Evolutionary conservation across 2,888 invertebrate genomes (phyloP).

Genomic region (Peribatodes rhomboidaria): DNA sequence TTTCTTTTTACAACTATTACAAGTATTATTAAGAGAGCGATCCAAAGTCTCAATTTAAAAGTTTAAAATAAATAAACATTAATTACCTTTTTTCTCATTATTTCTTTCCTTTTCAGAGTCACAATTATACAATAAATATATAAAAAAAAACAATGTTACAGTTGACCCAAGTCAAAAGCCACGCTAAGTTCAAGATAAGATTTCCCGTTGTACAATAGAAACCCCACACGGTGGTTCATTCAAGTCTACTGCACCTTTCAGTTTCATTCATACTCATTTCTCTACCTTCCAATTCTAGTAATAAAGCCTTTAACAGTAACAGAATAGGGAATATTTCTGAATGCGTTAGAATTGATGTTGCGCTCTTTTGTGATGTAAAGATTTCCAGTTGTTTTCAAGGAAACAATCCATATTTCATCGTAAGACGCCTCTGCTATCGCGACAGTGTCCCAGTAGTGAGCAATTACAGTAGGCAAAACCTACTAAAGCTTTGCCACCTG

Average conservation of each 20-base stretch:
- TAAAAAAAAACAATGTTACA: background rate
- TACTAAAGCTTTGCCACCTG: slow-evolving; percentile 77
- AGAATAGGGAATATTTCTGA: slow-evolving; percentile 18
- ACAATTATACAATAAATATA: background rate
- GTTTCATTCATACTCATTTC: slow-evolving; percentile 34
- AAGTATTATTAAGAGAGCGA: too few species aligned
- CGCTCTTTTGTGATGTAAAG: slow-evolving; percentile 23
- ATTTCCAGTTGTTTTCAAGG: slow-evolving; percentile 49
- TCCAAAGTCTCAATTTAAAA: too few species aligned
- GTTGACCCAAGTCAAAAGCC: slow-evolving; percentile 34
- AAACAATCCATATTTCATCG: slow-evolving; percentile 67
- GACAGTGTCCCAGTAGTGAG: slow-evolving; percentile 70
- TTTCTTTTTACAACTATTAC: too few species aligned
- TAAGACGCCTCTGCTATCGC: slow-evolving; percentile 68
- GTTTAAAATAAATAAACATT: too few species aligned
- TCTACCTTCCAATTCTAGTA: background rate
- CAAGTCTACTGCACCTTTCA: slow-evolving; percentile 42
- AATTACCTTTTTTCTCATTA: too few species aligned
- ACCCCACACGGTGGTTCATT: slow-evolving; percentile 53
- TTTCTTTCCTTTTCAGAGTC: too few species aligned
- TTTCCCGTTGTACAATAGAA: slow-evolving; percentile 44
- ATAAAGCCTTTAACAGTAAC: slow-evolving; percentile 12
- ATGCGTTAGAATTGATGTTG: slow-evolving; percentile 4
- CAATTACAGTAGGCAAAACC: slow-evolving; percentile 79
- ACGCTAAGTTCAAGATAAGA: slow-evolving; percentile 31